Base-by-base conservation (phyloP, 2,797 vertebrate genomes). In the Etheostoma perlongum region DNA sequence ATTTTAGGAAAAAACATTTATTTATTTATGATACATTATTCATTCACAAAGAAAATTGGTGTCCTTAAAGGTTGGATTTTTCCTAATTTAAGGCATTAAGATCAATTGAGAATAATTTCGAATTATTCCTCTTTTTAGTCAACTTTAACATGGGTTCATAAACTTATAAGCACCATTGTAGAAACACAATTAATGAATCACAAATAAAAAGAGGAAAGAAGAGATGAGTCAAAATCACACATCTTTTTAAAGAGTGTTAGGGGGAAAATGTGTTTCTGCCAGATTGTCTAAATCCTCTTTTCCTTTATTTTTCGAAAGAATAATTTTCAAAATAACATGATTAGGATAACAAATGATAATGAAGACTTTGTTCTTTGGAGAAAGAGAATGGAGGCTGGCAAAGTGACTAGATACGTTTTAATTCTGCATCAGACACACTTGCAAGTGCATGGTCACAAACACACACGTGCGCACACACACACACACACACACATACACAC, bases 291-390 rank as follows among this genome's bases (percentile, higher is more conserved):
- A 90, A 89, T 85, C 67, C 68, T 71, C 54, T 61, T 83, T 80
- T 78, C 73, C 51, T 78, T 46, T 66, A 55, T 67, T 84, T 84
- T 76, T 86, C 72, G 74, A 81, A 87, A 79, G 75, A 83, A 87
- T 67, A 77, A 70, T 83, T 89, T 87, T 86, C 72, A 81, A 81
- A 88, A 87, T 79, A 82, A 88, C 60, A 64, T 79, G 75, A 91
- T 90, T 85, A 87, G 74, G 78, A 90, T 81, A 84, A 89, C 44
- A 83, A 87, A 66, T 84, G 73, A 90, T 90, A 93, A 90, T 89
- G 74, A 84, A 81, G 69, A 81, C 84, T 91, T 84, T 86, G 83
- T 85, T 91, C 44, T 70, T 23, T 4, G 19, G 64, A 30, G 57
- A 82, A 70, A 74, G 44, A 71, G 55, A 85, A 69, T 48, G 65